Base-by-base conservation (phyloP, 2,797 vertebrate genomes). In the Sylvia borin region DNA sequence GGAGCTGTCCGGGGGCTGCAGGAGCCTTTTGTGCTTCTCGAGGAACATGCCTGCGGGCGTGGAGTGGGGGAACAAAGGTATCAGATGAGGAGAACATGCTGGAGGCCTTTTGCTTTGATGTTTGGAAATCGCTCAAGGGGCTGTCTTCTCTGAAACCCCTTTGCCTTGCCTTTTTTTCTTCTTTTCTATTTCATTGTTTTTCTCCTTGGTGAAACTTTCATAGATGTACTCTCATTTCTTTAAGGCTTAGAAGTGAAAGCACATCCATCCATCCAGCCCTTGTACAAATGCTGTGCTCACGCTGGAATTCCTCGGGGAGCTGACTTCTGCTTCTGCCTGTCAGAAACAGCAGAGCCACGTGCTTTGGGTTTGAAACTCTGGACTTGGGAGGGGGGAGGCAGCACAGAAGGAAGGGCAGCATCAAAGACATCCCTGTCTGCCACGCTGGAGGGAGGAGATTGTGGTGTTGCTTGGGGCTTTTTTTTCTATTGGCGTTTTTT, bases 51-150 rank as follows among this genome's bases (percentile, higher is more conserved):
- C 95, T 92, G 81, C 47, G 22, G 97, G 96, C 64, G 0, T 38
- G 87, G 85, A 96, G 79, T 50, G 77, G 77, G 71, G 67, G 96
- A 97, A 97, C 97, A 98, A 97, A 98, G 97, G 92, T 95, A 91
- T 96, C 83, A 85, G 90, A 89, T 80, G 84, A 94, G 94, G 88
- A 97, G 96, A 97, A 94, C 93, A 95, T 7, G 92, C 97, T 96
- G 93, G 85, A 98, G 97, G 97, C 97, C 76, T 93, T 96, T 98
- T 97, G 83, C 92, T 98, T 98, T 98, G 97, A 98, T 98, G 97
- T 97, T 84, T 95, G 85, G 91, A 95, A 96, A 97, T 77, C 8
- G 97, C 97, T 97, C 66, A 80, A 97, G 97, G 98, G 97, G 95
- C 95, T 97, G 88, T 93, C 96, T 98, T 95, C 88, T 94, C 96